Evolutionary conservation across 2,113 vertebrate species (phyloP).

Genomic region (Amphiprion ocellaris): DNA sequence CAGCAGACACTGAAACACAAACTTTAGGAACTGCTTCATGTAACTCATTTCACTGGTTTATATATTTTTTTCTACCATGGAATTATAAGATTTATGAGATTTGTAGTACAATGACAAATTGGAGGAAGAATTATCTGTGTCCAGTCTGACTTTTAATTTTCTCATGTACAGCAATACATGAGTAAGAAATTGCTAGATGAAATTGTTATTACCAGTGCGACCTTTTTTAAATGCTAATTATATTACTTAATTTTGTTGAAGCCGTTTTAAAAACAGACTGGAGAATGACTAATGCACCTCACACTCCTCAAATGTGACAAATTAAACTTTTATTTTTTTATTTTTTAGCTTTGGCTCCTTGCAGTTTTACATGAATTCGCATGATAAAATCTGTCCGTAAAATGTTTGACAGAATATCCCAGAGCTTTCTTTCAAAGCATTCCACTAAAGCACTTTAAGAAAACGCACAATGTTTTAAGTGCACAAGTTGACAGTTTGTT

Average conservation of each 20-base stretch:
- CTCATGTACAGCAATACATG: too few relatives aligned
- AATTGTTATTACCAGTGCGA: too few relatives aligned
- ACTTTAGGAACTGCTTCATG: neutral
- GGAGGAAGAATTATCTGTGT: neutral
- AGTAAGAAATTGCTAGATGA: too few relatives aligned
- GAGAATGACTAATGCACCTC: neutral
- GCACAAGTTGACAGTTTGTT: slow-evolving; percentile 10
- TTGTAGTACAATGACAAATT: neutral
- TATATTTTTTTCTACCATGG: neutral
- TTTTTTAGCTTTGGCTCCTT: neutral
- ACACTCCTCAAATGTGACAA: neutral
- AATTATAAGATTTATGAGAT: neutral
- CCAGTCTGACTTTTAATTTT: neutral
- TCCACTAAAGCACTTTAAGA: neutral
- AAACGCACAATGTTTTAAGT: neutral
- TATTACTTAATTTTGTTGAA: too few relatives aligned
- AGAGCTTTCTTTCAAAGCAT: neutral
- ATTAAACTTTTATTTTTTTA: neutral
- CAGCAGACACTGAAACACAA: slow-evolving; percentile 1
- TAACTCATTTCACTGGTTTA: neutral
- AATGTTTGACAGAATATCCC: neutral
- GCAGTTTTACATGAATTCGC: neutral
- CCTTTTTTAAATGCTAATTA: too few relatives aligned
- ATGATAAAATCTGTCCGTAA: neutral
- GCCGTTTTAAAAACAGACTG: neutral